Base-by-base conservation (phyloP, 2,113 vertebrate species). In the Dipodomys ordii region DNA sequence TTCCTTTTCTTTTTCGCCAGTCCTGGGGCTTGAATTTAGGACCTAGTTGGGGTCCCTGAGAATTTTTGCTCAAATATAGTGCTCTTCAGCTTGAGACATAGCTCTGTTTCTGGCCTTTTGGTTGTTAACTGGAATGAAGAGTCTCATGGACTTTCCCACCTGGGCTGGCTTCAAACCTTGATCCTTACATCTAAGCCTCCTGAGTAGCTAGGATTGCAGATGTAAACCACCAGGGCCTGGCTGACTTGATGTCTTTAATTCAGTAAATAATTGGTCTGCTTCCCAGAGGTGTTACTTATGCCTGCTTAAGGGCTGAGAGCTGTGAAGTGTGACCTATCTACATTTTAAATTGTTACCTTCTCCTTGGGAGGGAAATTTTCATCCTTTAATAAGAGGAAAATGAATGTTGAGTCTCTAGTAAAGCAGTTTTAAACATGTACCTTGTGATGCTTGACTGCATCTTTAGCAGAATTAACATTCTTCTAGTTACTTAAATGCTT, bases 331-430 rank as follows among this genome's bases (percentile, higher is more conserved):
- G 95, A 87, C 98, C 97, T 97, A 96, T 97, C 93, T 97, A 97
- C 97, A 97, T 99, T 97, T 98, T 97, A 98, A 98, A 97, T 98
- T 98, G 98, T 98, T 97, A 97, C 83, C 90, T 25, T 96, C 97
- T 98, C 96, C 96, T 97, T 98, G 97, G 97, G 97, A 95, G 93
- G 88, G 92, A 97, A 98, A 97, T 94, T 99, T 98, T 98, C 98
- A 98, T 97, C 98, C 98, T 98, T 98, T 99, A 99, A 99, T 98
- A 99, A 98, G 71, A 95, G 96, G 98, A 97, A 98, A 98, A 98
- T 98, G 97, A 98, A 98, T 98, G 98, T 98, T 98, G 97, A 97
- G 97, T 98, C 97, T 97, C 95, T 98, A 98, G 98, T 97, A 98
- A 98, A 99, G 96, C 94, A 97, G 97, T 97, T 97, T 98, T 98